Evolutionary conservation across 2,888 invertebrate genomes (phyloP).

Genomic region (Tholera decimalis): DNA sequence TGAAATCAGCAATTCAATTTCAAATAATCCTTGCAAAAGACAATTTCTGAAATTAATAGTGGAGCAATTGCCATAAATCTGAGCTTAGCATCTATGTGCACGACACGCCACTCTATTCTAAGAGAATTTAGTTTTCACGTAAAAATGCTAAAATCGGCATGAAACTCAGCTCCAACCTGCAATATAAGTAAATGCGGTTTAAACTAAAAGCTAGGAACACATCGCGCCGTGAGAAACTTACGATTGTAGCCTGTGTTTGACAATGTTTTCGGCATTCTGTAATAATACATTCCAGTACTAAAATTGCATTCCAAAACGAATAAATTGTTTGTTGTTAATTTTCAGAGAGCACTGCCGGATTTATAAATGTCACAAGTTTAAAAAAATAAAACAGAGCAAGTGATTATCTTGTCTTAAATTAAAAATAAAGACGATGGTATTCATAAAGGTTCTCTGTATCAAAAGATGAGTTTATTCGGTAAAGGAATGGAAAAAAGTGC

Average conservation of each 20-base stretch:
- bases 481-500: too few species aligned
- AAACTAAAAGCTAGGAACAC: slow-evolving; percentile 22
- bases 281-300: background rate
- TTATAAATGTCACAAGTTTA: too few species aligned
- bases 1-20: slow-evolving; percentile 41
- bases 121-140: slow-evolving; percentile 39
- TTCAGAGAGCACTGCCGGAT: too few species aligned
- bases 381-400: background rate
- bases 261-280: slow-evolving; percentile 2
- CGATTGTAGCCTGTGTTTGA: background rate
- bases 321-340: too few species aligned
- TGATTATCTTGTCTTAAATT: background rate
- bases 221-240: background rate
- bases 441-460: background rate
- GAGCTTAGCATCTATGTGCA: slow-evolving; percentile 37
- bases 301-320: background rate
- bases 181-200: slow-evolving; percentile 29
- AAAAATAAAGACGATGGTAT: too few species aligned
- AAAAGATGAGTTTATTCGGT: background rate
- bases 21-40: slow-evolving; percentile 40
- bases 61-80: slow-evolving; percentile 49
- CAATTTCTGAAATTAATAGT: slow-evolving; percentile 52
- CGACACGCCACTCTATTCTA: slow-evolving; percentile 34
- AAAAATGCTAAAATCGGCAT: slow-evolving; percentile 45
- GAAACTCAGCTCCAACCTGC: slow-evolving; percentile 40